These are phyloP conservation scores for Peromyscus aztecus DNA, from an alignment of 2,797 vertebrate genomes.

Conservation along the genomic window DNA sequence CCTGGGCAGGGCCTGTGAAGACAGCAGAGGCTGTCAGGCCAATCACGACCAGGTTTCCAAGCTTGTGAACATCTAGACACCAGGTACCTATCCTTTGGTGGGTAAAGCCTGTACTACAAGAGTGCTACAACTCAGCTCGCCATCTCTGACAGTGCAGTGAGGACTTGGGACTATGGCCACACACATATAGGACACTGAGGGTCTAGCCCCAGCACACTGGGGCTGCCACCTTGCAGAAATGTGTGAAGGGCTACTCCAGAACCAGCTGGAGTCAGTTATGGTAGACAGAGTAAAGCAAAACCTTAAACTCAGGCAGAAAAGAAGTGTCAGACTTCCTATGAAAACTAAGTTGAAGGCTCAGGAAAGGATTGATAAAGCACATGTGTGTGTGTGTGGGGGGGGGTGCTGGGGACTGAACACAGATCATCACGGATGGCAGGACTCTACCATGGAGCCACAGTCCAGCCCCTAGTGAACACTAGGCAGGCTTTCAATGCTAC, in stretches of 20 bases:
- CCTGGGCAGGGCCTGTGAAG: constrained; percentile 90
- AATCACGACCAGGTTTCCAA: neutral
- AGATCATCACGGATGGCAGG: neutral
- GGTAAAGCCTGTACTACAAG: neutral
- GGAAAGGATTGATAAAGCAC: neutral
- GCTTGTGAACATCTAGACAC: neutral
- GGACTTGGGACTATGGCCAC: neutral
- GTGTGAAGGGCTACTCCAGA: neutral
- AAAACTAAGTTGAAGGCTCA: neutral
- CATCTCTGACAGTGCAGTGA: neutral
- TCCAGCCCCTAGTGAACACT: neutral
- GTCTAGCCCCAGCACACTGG: too few species aligned
- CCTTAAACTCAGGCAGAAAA: accelerated
- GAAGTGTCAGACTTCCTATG: accelerated
- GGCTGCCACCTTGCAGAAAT: neutral
- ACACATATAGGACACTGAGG: accelerated
- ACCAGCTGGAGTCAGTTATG: neutral
- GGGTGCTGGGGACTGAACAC: too few species aligned
- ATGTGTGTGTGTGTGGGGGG: too few species aligned
- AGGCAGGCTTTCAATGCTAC: neutral
- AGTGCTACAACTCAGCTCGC: accelerated
- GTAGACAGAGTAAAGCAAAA: accelerated
- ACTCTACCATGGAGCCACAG: neutral
- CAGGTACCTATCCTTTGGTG: neutral
- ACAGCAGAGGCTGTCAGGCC: neutral